Percentiles rank a stretch among this genome's conserved stretches.
Evolutionary conservation across 2,888 invertebrate genomes (phyloP).

Genomic region (Criorhina ranunculi): DNA sequence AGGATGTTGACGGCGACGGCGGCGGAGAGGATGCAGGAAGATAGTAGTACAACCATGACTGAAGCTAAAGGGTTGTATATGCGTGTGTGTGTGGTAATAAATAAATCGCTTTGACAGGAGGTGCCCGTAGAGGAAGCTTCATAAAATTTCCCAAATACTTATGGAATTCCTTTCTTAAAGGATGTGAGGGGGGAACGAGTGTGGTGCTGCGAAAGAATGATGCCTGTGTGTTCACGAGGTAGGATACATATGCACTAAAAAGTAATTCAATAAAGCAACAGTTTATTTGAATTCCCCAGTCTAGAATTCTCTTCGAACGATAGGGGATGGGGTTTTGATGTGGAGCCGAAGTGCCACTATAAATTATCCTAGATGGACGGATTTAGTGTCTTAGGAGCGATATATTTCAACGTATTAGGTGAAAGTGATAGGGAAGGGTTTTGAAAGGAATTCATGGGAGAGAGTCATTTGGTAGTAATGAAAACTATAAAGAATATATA

Average conservation of each 20-base stretch:
- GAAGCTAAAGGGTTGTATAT: conserved; percentile 29
- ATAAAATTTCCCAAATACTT: conserved; percentile 72
- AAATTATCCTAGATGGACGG: conserved; percentile 72
- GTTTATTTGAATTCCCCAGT: conserved; percentile 64
- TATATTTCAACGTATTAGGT: conserved; percentile 62
- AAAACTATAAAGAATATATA: conserved; percentile 5
- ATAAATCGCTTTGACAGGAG: conserved; percentile 75
- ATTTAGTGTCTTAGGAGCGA: conserved; percentile 64
- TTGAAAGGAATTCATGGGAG: conserved; percentile 18
- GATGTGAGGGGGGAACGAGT: background rate
- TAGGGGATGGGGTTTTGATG: conserved; percentile 51
- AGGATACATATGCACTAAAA: conserved; percentile 50
- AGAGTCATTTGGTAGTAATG: conserved; percentile 16
- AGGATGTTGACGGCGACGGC: conserved; percentile 46
- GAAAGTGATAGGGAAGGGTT: conserved; percentile 1
- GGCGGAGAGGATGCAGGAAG: conserved; percentile 1
- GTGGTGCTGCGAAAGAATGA: conserved; percentile 22
- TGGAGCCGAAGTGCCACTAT: conserved; percentile 71
- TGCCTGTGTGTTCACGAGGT: conserved; percentile 16
- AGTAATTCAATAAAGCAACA: conserved; percentile 76
- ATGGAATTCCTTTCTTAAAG: conserved; percentile 48
- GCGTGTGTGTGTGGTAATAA: conserved; percentile 60
- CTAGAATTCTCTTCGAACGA: conserved; percentile 43
- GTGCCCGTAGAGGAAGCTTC: conserved; percentile 60
- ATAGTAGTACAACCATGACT: background rate